These are phyloP conservation scores for Nothobranchius furzeri DNA, from an alignment of 2,113 vertebrate genomes.

Conservation along the genomic window DNA sequence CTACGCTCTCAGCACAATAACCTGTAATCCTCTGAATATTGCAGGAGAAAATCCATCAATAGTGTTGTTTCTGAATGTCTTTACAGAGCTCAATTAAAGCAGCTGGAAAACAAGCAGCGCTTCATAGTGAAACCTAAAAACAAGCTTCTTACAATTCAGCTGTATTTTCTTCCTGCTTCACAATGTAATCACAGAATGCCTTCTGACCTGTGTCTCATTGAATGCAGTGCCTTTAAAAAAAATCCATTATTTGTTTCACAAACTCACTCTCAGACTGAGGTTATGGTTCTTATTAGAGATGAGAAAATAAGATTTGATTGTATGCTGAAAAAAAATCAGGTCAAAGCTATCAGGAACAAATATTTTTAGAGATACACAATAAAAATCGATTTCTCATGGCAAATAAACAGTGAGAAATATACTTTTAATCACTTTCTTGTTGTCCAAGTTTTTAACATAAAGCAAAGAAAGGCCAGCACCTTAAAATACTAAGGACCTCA, in stretches of 20 bases:
- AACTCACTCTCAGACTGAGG: background rate
- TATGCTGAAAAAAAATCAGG: background rate
- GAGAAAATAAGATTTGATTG: constrained; percentile 7
- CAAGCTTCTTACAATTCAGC: constrained; percentile 6
- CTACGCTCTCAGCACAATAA: constrained; percentile 40
- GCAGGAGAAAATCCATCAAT: constrained; percentile 53
- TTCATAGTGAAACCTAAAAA: constrained; percentile 29
- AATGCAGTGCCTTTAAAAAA: constrained; percentile 8
- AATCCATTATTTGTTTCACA: constrained; percentile 8
- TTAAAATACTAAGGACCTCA: too few relatives aligned
- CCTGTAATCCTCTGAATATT: constrained; percentile 54
- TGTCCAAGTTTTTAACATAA: too few relatives aligned
- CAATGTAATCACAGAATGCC: constrained; percentile 4
- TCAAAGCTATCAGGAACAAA: background rate
- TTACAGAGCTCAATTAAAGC: constrained; percentile 44
- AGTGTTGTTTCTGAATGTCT: constrained; percentile 42
- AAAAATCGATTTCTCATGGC: background rate
- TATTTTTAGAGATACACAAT: background rate
- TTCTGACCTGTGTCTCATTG: constrained; percentile 1
- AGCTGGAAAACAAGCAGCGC: constrained; percentile 34
- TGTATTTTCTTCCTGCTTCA: constrained; percentile 26
- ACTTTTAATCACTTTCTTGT: too few relatives aligned
- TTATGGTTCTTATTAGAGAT: constrained; percentile 7
- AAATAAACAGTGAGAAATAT: background rate
- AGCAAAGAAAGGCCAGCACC: too few relatives aligned